phyloP scores from a whole-genome alignment of 2,888 invertebrate species.

The Perdita meconis region DNA sequence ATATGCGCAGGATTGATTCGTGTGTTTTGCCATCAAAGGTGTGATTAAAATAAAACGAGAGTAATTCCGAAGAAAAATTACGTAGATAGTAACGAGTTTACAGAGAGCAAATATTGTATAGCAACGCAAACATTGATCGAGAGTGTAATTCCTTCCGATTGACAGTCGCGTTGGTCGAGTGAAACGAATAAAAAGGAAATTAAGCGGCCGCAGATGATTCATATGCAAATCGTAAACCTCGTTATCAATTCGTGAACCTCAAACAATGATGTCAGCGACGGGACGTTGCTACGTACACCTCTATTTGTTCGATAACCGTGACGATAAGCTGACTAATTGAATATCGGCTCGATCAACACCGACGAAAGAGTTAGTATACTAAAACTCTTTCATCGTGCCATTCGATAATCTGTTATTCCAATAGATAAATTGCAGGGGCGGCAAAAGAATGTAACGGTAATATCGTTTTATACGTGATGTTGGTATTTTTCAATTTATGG shows the following conservation, averaged over 20 bases:
- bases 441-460: no score
- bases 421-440: neutral
- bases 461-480: no score
- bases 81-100: no score
- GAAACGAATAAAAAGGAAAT: neutral
- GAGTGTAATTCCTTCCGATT: neutral
- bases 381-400: neutral
- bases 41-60: no score
- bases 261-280: conserved; percentile 41
- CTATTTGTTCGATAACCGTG: conserved; percentile 17
- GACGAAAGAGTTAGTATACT: neutral
- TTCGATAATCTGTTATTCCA: neutral
- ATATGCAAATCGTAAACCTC: conserved; percentile 30
- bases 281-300: neutral
- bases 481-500: no score
- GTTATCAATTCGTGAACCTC: conserved; percentile 32
- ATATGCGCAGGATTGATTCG: no score
- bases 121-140: neutral
- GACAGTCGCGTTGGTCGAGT: neutral
- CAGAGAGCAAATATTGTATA: no score
- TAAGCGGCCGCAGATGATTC: conserved; percentile 29
- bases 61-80: no score
- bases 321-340: conserved; percentile 12
- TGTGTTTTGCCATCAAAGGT: no score
- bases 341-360: conserved; percentile 1